These are phyloP conservation scores for Andrena fulva DNA, from an alignment of 2,888 invertebrate genomes.

Conservation along the genomic window DNA sequence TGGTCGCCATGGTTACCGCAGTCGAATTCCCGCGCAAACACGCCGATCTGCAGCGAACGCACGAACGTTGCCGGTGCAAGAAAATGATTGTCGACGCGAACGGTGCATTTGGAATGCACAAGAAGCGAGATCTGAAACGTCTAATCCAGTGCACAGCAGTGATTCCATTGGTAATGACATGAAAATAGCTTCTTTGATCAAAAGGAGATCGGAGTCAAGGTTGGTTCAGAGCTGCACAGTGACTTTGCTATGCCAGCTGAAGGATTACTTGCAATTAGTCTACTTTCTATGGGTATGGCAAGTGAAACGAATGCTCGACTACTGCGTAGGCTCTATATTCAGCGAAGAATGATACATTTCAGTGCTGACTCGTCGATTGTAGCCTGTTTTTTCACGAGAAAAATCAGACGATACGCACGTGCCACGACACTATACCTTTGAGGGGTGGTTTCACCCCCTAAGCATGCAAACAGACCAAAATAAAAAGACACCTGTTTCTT, in stretches of 20 bases:
- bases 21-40: conserved; percentile 1
- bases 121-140: background rate
- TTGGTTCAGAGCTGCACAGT: conserved; percentile 12
- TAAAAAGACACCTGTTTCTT: too few relatives aligned
- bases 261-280: conserved; percentile 20
- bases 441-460: too few relatives aligned
- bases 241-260: conserved; percentile 29
- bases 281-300: conserved; percentile 22
- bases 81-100: background rate
- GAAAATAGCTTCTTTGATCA: conserved; percentile 26
- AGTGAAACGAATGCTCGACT: background rate
- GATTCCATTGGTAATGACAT: conserved; percentile 2
- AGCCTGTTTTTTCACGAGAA: too few relatives aligned
- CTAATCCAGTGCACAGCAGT: background rate
- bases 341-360: background rate
- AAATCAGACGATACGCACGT: background rate
- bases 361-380: background rate
- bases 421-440: too few relatives aligned
- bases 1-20: conserved; percentile 18
- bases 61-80: background rate
- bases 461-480: too few relatives aligned
- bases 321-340: background rate
- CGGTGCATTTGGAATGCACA: background rate
- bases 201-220: conserved; percentile 42
- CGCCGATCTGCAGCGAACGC: conserved; percentile 13